Base-by-base conservation (phyloP, 2,888 invertebrate genomes). In the Synergus gifuensis region DNA sequence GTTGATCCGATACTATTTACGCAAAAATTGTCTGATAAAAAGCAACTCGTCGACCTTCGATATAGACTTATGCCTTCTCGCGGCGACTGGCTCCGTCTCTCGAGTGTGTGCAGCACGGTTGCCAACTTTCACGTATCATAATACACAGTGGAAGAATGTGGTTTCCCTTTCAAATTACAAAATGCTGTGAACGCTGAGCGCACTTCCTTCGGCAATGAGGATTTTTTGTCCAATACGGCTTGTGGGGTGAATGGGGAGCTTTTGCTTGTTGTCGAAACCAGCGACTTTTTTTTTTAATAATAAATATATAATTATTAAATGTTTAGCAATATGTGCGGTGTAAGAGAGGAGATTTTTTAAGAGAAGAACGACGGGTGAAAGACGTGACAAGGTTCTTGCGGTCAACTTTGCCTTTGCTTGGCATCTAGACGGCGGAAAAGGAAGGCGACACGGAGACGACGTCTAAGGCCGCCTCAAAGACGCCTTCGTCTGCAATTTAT, bases 81-180 rank as follows among this genome's bases (percentile, higher is more conserved):
- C 11, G 81, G 81, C 82, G 82, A 79, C 77, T 79, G 76, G 69
- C 69, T 76, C 64, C 67, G 77, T 79, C 22, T 54, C 44, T 58
- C 78, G 62, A 76, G 16, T 78, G 83, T 84, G 85, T 83, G 84
- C 84, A 82, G 84, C 84, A 82, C 83, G 83, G 85, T 88, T 88
- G 88, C 89, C 89, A 91, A 91, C 91, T 91, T 91, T 91, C 91
- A 91, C 91, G 91, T 91, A 91, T 91, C 90, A 91, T 91, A 91
- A 91, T 91, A 90, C 89, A 89, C 88, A 89, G 89, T 89, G 87
- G 89, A 91, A 91, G 91, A 91, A 91, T 91, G 91, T 89, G 90
- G 91, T 91, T 91, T 91, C 90, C 91, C 91, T 91, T 91, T 91
- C 91, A 91, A 91, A 91, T 91, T 91, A 91, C 91, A 91, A 91